Evolutionary conservation across 2,888 invertebrate genomes (phyloP).

Genomic region (Plebejus argus): DNA sequence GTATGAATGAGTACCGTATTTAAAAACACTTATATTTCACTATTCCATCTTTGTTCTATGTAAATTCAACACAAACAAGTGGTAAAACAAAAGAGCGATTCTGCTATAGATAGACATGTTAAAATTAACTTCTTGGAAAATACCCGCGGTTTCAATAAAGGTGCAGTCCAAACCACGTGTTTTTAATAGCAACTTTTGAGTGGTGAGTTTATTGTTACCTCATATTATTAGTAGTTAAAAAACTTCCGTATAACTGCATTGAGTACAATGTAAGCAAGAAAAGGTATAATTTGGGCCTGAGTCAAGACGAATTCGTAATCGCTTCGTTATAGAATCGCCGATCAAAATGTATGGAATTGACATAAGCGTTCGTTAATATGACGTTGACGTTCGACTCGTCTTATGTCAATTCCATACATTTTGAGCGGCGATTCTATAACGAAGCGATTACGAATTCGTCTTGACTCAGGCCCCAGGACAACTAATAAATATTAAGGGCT

Average conservation of each 20-base stretch:
- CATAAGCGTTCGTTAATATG: too few relatives aligned
- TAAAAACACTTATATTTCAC: not conserved
- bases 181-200: not conserved
- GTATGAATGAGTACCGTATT: not conserved
- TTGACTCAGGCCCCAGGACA: too few relatives aligned
- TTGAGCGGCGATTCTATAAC: too few relatives aligned
- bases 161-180: not conserved
- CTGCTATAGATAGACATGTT: not conserved
- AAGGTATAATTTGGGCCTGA: too few relatives aligned
- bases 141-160: not conserved
- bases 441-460: too few relatives aligned
- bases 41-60: not conserved
- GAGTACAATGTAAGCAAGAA: not conserved
- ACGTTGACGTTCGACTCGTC: too few relatives aligned
- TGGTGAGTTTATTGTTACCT: not conserved
- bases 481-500: not conserved
- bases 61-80: not conserved
- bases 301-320: too few relatives aligned
- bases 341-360: too few relatives aligned
- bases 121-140: slow-evolving; percentile 12
- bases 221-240: slow-evolving; percentile 2
- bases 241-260: not conserved
- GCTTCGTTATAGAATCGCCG: too few relatives aligned
- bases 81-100: not conserved
- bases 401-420: too few relatives aligned